A percentile compares a stretch with the other conserved stretches of the same genome.
Evolutionary conservation across 2,113 vertebrate genomes (phyloP).

Genomic region (Oreochromis niloticus): DNA sequence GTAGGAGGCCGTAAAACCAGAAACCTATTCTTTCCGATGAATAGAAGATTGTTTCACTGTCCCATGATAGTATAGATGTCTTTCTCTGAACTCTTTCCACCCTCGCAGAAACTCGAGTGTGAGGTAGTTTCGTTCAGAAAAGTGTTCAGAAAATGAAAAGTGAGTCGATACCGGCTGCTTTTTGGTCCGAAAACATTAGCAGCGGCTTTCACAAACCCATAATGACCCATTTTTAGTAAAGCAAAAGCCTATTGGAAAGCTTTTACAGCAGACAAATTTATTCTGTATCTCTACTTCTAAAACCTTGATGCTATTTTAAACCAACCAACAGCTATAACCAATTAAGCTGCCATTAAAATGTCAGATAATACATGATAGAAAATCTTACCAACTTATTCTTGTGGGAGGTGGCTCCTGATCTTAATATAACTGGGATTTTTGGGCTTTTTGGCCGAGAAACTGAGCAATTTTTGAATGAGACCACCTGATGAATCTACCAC

Average conservation of each 20-base stretch:
- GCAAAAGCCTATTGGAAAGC: background rate
- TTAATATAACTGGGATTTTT: too few relatives aligned
- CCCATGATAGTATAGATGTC: background rate
- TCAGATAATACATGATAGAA: accelerated
- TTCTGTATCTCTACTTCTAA: background rate
- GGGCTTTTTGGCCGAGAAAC: background rate
- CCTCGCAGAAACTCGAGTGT: background rate
- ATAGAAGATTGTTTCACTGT: background rate
- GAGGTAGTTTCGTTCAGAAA: background rate
- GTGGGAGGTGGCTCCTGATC: accelerated
- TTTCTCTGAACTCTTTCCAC: background rate
- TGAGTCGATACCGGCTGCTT: background rate
- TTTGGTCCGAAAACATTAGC: background rate
- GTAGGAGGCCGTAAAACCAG: background rate
- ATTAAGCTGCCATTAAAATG: background rate
- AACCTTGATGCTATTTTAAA: background rate
- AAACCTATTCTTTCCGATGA: background rate
- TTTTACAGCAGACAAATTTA: background rate
- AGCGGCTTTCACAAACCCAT: background rate
- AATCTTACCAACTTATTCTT: accelerated
- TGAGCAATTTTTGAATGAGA: background rate
- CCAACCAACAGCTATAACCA: background rate
- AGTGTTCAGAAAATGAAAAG: background rate
- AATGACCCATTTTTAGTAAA: background rate
- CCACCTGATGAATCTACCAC: background rate